Evolutionary conservation across 2,113 vertebrate genomes (phyloP).

Genomic region (Hyperopisus bebe): DNA sequence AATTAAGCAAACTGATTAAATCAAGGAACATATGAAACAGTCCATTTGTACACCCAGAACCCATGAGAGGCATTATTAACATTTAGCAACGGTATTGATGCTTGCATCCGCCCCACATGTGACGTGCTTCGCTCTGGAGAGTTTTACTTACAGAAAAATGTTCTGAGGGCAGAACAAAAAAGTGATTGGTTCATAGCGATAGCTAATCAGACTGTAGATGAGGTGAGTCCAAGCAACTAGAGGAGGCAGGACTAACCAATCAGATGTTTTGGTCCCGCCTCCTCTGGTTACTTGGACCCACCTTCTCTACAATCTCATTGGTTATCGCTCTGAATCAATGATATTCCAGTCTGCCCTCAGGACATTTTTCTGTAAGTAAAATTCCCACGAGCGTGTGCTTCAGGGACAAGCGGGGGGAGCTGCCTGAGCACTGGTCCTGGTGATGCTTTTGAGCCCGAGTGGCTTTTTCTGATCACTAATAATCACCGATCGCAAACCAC

Average conservation of each 20-base stretch:
- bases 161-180: no score
- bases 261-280: neutral
- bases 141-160: no score
- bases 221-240: neutral
- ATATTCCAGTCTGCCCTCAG: no score
- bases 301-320: no score
- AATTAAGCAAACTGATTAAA: neutral
- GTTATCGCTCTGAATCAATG: no score
- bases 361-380: no score
- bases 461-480: neutral
- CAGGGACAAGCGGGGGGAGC: neutral
- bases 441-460: neutral
- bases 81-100: neutral
- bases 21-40: neutral
- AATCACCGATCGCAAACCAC: neutral
- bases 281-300: no score
- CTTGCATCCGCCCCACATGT: neutral
- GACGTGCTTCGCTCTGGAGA: no score
- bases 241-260: neutral
- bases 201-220: neutral
- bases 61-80: neutral
- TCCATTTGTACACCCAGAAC: neutral
- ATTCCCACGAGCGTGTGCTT: no score
- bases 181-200: no score
- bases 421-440: neutral